These are phyloP conservation scores for Ophiodon elongatus DNA, from an alignment of 2,113 vertebrate genomes.

Conservation along the genomic window DNA sequence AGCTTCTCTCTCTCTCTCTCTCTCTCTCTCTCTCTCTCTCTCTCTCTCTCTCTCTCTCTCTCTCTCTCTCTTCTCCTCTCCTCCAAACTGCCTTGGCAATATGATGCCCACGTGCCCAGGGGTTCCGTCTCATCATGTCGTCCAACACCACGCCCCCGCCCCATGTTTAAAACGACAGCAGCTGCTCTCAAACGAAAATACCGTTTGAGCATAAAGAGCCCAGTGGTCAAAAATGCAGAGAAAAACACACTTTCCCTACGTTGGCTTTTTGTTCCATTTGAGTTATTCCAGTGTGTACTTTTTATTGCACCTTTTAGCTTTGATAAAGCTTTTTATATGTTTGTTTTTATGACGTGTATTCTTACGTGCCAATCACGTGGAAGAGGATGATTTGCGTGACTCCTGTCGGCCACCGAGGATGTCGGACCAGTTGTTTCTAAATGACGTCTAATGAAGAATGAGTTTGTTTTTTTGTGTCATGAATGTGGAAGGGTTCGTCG, in stretches of 20 bases:
- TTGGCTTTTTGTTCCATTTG: constrained; percentile 47
- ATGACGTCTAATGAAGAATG: neutral
- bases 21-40: neutral
- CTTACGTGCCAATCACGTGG: constrained; percentile 44
- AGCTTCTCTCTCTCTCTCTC: constrained; percentile 19
- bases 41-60: constrained; percentile 2
- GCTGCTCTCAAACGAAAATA: constrained; percentile 80
- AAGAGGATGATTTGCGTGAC: constrained; percentile 16
- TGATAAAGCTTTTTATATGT: constrained; percentile 64
- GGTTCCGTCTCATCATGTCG: constrained; percentile 54
- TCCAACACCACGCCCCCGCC: constrained; percentile 50
- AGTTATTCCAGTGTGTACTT: constrained; percentile 32
- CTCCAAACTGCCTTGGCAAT: constrained; percentile 69
- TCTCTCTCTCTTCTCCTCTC: constrained; percentile 26
- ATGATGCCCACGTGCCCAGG: constrained; percentile 53
- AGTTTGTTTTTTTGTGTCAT: constrained; percentile 1
- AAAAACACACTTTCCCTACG: constrained; percentile 70
- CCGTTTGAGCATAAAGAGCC: constrained; percentile 83
- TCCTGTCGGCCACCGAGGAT: neutral
- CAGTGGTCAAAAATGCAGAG: constrained; percentile 86
- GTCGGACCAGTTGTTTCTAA: constrained; percentile 5
- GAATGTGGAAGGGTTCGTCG: constrained; percentile 1
- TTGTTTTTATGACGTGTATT: constrained; percentile 53
- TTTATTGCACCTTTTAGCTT: constrained; percentile 62
- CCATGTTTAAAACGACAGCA: constrained; percentile 71